Base-by-base conservation (phyloP, 2,113 vertebrate genomes). In the Tor tambroides region DNA sequence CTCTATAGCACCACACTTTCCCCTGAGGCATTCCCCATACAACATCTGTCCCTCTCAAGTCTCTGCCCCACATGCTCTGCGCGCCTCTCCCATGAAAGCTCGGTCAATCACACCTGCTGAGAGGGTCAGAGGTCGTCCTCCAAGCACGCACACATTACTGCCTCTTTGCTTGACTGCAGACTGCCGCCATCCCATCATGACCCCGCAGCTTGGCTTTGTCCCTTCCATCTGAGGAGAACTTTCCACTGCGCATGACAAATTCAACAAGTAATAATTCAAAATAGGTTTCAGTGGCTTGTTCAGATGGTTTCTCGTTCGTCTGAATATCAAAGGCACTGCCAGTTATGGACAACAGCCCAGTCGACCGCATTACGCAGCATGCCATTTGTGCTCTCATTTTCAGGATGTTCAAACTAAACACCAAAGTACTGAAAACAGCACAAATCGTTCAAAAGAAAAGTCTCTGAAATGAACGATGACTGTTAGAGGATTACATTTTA, bases 101-200 rank as follows among this genome's bases (percentile, higher is more conserved):
- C 77, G 61, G 86, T 87, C 93, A 89, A 88, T 89, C 82, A 92
- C 93, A 95, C 94, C 94, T 95, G 94, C 94, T 94, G 93, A 87
- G 93, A 91, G 85, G 93, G 92, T 93, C 61, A 92, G 80, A 93
- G 94, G 94, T 92, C 91, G 87, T 15, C 63, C 46, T 82, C 72
- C 67, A 80, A 84, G 85, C 85, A 83, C 35, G 80, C 88, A 81
- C 83, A 85, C 89, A 85, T 77, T 86, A 71, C 46, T 46, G 28
- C 72, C 49, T 63, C 85, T 84, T 85, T 85, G 56, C 84, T 88
- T 80, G 65, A 72, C 87, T 88, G 84, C 74, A 87, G 89, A 54
- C 32, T 6, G 65, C 14, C 26, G n/a, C 67, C 74, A 63, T 19
- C 65, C 88, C 79, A 67, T 85, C 51, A 35, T 6, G 49, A 83